phyloP scores from a whole-genome alignment of 2,113 vertebrate genomes.

The Sceloporus undulatus region DNA sequence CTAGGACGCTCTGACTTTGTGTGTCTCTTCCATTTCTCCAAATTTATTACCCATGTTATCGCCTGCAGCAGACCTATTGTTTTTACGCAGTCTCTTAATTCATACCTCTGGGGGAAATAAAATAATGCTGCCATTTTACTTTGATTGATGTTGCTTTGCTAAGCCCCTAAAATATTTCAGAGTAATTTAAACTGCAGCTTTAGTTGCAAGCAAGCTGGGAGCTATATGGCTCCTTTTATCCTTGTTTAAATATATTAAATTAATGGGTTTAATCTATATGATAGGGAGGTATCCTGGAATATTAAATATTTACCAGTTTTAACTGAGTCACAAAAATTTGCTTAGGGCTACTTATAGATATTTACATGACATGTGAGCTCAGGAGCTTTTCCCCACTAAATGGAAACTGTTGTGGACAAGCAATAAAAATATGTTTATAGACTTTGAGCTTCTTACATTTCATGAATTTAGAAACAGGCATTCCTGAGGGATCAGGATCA shows the following conservation, averaged over 20 bases:
- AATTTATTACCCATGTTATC: too few relatives aligned
- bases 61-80: background rate
- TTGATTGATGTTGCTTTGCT: conserved; percentile 23
- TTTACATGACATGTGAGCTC: background rate
- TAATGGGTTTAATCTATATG: conserved; percentile 14
- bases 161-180: background rate
- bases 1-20: background rate
- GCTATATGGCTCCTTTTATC: conserved; percentile 13
- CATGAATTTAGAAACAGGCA: background rate
- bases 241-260: conserved; percentile 34
- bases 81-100: background rate
- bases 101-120: background rate
- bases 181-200: conserved; percentile 8
- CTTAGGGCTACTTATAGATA: background rate
- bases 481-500: background rate
- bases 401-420: background rate
- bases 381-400: background rate
- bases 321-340: conserved; percentile 1
- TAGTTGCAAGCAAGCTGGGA: background rate
- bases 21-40: background rate
- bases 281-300: background rate
- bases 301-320: conserved; percentile 39
- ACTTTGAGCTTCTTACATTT: background rate
- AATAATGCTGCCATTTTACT: background rate
- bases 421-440: background rate